Evolutionary conservation across 2,113 vertebrate species (phyloP).

Genomic region (Colaptes auratus): DNA sequence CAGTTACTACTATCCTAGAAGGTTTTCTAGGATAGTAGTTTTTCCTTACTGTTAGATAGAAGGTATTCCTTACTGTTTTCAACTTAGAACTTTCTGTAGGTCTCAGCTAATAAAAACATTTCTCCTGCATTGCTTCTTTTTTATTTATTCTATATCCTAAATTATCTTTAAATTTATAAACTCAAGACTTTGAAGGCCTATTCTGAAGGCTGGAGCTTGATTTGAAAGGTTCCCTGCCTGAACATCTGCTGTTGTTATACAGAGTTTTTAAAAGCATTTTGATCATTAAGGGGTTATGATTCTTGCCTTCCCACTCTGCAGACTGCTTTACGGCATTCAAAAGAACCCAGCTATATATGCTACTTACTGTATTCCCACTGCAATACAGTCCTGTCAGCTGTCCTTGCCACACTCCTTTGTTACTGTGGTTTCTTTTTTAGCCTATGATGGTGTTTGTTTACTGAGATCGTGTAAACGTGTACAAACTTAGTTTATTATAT

Average conservation of each 20-base stretch:
- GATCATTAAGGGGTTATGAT: not conserved
- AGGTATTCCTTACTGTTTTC: not conserved
- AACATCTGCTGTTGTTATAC: not conserved
- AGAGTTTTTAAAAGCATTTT: not conserved
- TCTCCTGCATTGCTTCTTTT: not conserved
- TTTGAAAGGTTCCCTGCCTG: not conserved
- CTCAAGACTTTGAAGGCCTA: not conserved
- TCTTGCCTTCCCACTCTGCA: not conserved
- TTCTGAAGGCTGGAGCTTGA: not conserved
- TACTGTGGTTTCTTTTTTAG: not conserved
- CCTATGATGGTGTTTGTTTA: not conserved
- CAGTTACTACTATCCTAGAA: not conserved
- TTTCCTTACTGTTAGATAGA: no score
- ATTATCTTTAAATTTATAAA: not conserved
- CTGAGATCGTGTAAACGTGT: not conserved
- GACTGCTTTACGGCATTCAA: not conserved
- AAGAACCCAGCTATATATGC: not conserved
- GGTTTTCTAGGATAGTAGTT: not conserved
- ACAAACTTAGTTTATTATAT: not conserved
- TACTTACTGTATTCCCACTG: not conserved
- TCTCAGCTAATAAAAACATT: not conserved
- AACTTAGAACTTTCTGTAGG: not conserved
- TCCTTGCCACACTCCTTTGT: not conserved
- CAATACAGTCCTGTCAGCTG: rapidly evolving
- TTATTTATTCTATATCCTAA: not conserved